Evolutionary conservation across 92 coral and sea anemone species (phyloP), one percentile per base, ranked within the genome.

Genomic region (Phenganax subtilis): DNA sequence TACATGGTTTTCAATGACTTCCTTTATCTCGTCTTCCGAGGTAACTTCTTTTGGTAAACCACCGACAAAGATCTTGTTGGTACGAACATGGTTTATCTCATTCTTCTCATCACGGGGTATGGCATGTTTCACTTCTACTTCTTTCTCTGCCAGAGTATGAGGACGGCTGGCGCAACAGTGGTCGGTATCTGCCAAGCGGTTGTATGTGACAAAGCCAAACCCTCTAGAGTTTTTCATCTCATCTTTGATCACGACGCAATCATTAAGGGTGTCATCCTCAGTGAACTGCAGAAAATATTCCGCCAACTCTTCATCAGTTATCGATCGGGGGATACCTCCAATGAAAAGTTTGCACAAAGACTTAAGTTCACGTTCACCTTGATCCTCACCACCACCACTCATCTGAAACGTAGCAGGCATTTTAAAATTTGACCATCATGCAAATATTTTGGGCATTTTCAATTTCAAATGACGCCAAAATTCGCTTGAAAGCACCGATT

Each of bases 61-160:
- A 20, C 98, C 98, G 77, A 93, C 83, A 75, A 93, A 93, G 52
- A 93, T 86, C 82, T 93, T 93, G 89, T 89, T 93, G 69, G 98
- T 90, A 65, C 90, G 89, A 6, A 63, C 55, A 57, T 90, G 98
- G 17, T 93, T 81, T 63, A 91, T 87, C 0, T 84, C 12, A 80
- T 87, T 89, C 6, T 85, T 60, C 51, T 93, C 97, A 74, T 90
- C 96, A 29, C 98, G 89, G 6, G 98, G 98, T 55, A 93, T 93
- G 52, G 98, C 98, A 30, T 96, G 90, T 67, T 91, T 93, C 68
- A 93, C 98, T 72, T 93, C 98, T 10, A 90, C 93, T 71, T 87
- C 90, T 57, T 91, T 93, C 29, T 88, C 92, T 57, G 90, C 98
- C 69, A 93, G 90, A 29, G 0, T 52, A 51, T 92, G 97, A 8